Evolutionary conservation across 2,113 vertebrate species (phyloP).

Genomic region (Bos indicus): DNA sequence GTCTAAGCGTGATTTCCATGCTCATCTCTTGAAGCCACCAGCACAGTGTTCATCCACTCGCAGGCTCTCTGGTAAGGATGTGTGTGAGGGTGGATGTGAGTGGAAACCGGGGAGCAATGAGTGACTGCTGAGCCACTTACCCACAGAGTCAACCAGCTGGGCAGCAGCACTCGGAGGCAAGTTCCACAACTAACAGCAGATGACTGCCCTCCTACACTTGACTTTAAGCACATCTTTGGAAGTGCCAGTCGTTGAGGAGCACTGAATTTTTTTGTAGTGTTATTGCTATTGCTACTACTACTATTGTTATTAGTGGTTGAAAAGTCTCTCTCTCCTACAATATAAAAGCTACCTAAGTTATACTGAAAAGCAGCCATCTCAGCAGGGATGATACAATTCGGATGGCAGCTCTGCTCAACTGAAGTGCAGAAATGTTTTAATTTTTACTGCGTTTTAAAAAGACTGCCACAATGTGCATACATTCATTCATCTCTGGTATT

Average conservation of each 20-base stretch:
- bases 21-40: not conserved
- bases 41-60: not conserved
- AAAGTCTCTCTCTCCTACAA: not conserved
- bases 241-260: not conserved
- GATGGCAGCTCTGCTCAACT: not conserved
- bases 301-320: not conserved
- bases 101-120: not conserved
- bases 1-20: not conserved
- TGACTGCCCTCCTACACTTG: not conserved
- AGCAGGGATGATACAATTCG: not conserved
- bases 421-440: not conserved
- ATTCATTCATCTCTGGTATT: not conserved
- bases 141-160: not conserved
- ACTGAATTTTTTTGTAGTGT: not conserved
- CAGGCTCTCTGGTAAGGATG: not conserved
- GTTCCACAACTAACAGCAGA: not conserved
- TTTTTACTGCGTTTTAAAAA: constrained; percentile 34
- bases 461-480: not conserved
- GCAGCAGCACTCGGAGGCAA: not conserved
- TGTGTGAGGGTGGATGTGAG: too few species aligned
- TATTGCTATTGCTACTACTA: not conserved
- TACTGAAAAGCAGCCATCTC: not conserved
- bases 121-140: not conserved
- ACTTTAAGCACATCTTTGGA: not conserved
- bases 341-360: not conserved